A percentile compares a stretch with the other conserved stretches of the same genome.
Conservation (phyloP, 2,113 vertebrate species). For the Cnemophilus loriae region DNA sequence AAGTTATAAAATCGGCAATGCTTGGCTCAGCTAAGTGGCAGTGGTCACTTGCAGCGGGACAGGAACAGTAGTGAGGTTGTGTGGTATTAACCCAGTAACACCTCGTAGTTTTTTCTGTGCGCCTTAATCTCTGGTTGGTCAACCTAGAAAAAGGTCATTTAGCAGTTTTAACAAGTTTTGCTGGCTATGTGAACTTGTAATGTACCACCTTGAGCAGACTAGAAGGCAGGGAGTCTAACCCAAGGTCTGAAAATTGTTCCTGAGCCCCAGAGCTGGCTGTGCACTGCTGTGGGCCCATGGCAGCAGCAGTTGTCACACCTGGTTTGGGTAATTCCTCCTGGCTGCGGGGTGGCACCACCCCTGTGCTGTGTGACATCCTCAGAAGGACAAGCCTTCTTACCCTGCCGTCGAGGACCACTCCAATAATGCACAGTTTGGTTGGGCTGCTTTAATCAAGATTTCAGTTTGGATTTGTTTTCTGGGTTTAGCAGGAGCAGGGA, state of each 20-base stretch:
- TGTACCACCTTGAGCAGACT: neutral
- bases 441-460: neutral
- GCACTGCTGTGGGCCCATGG: fast-evolving
- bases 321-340: neutral
- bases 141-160: neutral
- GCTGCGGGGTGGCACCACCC: fast-evolving
- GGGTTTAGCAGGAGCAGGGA: neutral
- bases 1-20: neutral
- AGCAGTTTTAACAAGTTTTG: neutral
- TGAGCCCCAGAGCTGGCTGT: neutral
- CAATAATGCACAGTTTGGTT: neutral
- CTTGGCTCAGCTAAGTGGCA: neutral
- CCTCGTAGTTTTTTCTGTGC: neutral
- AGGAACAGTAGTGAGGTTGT: neutral
- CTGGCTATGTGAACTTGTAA: fast-evolving
- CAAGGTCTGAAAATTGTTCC: fast-evolving
- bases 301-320: neutral
- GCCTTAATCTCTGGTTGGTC: fast-evolving
- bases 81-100: too few relatives aligned
- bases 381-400: neutral
- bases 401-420: fast-evolving
- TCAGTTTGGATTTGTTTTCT: neutral
- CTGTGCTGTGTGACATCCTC: neutral
- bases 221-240: neutral
- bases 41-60: neutral